Evolutionary conservation across 35 echinoderm and acorn worm species (phyloP), one percentile per base, ranked within the genome.

Genomic region (Lytechinus pictus): DNA sequence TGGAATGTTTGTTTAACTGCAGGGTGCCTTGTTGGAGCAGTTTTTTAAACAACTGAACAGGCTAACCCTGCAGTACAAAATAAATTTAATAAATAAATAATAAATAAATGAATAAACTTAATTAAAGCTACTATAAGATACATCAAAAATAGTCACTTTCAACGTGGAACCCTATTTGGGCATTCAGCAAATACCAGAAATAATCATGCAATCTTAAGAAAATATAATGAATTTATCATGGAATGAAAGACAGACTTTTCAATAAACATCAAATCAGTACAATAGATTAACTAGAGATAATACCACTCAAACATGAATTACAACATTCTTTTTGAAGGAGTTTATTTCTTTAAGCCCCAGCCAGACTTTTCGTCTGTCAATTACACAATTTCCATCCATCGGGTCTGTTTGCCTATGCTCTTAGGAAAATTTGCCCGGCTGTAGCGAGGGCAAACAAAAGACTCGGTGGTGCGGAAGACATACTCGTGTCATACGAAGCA

Each of bases 371-470:
- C n/a, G 66, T 79, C 66, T 79, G 66, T 79, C 66, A 79, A 79
- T 79, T 79, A 79, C 66, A 79, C 66, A 79, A 79, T 79, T 79
- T 79, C 66, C 66, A n/a, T 79, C 66, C 66, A 79, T 79, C 66
- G 16, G 6, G 19, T 5, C 66, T 79, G 19, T 79, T 79, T 79
- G 66, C 19, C 66, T 79, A 79, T 24, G 66, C 66, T 79, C 66
- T 79, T 79, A 79, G 4, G 4, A 79, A 79, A 79, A 79, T 79
- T 79, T 79, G 66, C 66, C 66, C 6, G 6, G 16, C 66, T 79
- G 66, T 79, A 79, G 16, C 66, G 19, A 24, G 66, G 66, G 21
- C 66, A 79, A 79, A 79, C 66, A 79, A 79, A 79, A 79, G 66
- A n/a, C 16, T 79, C 66, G 19, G 66, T 79, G 66, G 66, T 24